Conservation (phyloP, 2,113 vertebrate species). For the Brienomyrus brachyistius region DNA sequence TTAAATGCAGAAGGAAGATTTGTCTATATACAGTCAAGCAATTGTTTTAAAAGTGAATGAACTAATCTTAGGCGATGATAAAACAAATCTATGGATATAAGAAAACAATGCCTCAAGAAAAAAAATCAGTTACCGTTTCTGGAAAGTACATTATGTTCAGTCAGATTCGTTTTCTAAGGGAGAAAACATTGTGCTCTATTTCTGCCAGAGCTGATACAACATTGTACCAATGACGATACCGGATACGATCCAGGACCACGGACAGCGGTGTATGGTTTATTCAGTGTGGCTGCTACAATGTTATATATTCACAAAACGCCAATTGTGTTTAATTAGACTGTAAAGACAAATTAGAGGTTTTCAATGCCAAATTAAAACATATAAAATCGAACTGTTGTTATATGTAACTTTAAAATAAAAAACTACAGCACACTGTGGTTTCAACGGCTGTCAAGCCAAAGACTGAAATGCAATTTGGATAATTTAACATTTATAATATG, state of each 20-base stretch:
- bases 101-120: background rate
- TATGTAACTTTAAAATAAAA: background rate
- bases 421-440: background rate
- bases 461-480: background rate
- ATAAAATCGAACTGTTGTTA: background rate
- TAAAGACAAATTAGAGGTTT: background rate
- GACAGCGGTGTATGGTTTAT: slow-evolving; percentile 8
- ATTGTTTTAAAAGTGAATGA: background rate
- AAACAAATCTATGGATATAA: background rate
- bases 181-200: background rate
- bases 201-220: background rate
- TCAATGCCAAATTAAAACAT: background rate
- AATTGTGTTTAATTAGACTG: background rate
- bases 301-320: background rate
- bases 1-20: background rate
- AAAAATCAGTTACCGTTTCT: background rate
- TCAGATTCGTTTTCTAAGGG: background rate
- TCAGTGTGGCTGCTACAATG: background rate
- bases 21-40: background rate
- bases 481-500: background rate
- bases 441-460: background rate
- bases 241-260: slow-evolving; percentile 11
- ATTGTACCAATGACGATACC: background rate
- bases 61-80: background rate
- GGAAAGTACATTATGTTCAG: background rate